Conservation (phyloP, 2,888 invertebrate species). For the Phanerotoma sp. region DNA sequence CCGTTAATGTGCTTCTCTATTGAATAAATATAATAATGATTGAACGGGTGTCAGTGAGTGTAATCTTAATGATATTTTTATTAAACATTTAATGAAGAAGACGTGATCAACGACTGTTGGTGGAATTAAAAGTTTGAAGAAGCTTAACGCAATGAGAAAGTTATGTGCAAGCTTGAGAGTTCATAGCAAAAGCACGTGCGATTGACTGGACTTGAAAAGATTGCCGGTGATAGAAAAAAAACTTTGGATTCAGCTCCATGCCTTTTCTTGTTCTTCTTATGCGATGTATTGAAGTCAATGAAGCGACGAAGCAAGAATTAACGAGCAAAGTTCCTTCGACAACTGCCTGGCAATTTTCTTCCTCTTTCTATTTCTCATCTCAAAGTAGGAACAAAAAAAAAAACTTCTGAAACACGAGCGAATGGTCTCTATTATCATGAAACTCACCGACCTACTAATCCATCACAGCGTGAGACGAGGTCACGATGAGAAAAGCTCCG, state of each 20-base stretch:
- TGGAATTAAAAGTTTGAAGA: not conserved
- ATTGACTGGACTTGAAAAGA: constrained; percentile 19
- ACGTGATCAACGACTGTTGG: too few relatives aligned
- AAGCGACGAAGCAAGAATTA: constrained; percentile 22
- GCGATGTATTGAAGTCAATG: constrained; percentile 23
- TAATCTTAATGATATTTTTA: too few relatives aligned
- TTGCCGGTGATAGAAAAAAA: constrained; percentile 1
- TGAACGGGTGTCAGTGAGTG: too few relatives aligned
- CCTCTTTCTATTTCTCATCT: constrained; percentile 4
- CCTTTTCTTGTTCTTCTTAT: not conserved
- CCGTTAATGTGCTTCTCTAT: too few relatives aligned
- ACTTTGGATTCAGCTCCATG: not conserved
- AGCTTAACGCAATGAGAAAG: not conserved
- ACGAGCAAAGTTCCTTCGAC: constrained; percentile 17
- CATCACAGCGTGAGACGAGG: constrained; percentile 4
- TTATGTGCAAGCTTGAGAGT: not conserved
- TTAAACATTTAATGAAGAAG: too few relatives aligned
- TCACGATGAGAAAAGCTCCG: constrained; percentile 5
- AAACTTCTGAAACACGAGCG: not conserved
- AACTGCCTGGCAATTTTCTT: constrained; percentile 4
- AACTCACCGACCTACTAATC: constrained; percentile 3
- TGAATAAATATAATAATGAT: too few relatives aligned
- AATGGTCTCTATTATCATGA: constrained; percentile 8
- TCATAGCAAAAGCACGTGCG: constrained; percentile 16
- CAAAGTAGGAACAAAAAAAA: not conserved